Evolutionary conservation across 2,797 vertebrate genomes (phyloP).

Genomic region (Florisuga fusca): DNA sequence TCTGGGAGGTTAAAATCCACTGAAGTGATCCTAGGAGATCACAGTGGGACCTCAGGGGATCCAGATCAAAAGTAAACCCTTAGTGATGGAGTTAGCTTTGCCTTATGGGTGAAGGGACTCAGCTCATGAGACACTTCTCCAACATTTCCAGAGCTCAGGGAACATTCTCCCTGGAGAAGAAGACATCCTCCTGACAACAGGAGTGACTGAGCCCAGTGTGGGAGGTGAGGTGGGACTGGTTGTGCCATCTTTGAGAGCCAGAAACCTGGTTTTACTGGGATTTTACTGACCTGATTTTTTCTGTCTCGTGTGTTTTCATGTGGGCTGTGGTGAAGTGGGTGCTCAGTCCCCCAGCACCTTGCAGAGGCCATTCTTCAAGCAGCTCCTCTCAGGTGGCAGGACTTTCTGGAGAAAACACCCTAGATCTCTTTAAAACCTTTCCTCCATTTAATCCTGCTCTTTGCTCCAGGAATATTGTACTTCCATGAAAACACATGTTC

Average conservation of each 20-base stretch:
- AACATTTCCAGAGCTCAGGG: neutral
- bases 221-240: neutral
- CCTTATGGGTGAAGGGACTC: fast-evolving
- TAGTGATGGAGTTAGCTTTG: neutral
- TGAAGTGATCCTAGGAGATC: neutral
- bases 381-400: neutral
- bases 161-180: neutral
- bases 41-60: neutral
- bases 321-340: fast-evolving
- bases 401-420: neutral
- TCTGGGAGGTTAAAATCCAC: neutral
- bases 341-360: neutral
- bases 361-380: neutral
- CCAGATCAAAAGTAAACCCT: neutral
- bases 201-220: neutral
- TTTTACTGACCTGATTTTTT: neutral
- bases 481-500: fast-evolving
- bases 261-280: neutral
- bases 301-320: neutral
- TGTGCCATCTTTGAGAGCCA: neutral
- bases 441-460: neutral
- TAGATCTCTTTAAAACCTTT: neutral
- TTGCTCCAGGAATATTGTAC: neutral
- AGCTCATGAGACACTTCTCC: neutral
- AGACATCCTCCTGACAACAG: neutral